Conservation (phyloP, 2,888 invertebrate genomes). For the Copidosoma aretas region DNA sequence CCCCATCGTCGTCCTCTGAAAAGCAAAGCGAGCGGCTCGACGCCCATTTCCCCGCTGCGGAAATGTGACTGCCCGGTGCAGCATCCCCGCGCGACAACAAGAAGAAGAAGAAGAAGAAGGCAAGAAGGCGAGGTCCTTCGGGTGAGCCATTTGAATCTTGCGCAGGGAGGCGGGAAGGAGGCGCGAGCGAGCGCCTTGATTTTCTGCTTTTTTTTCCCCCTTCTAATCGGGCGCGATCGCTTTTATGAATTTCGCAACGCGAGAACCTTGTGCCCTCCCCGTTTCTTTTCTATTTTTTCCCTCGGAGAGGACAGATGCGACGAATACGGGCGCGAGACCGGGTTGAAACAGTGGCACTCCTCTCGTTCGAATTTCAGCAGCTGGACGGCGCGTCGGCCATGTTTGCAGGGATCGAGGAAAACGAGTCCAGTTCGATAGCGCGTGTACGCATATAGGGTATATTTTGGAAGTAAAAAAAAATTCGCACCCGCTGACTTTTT, state of each 20-base stretch:
- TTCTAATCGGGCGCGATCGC: no score
- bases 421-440: no score
- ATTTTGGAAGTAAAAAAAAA: no score
- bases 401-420: no score
- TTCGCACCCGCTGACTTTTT: no score
- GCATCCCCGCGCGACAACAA: constrained; percentile 6
- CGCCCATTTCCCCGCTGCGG: constrained; percentile 28
- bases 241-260: background rate
- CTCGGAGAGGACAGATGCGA: background rate
- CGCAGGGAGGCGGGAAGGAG: background rate
- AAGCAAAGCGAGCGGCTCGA: no score
- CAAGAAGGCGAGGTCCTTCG: constrained; percentile 35
- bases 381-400: no score
- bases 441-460: no score
- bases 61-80: constrained; percentile 1
- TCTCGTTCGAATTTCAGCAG: background rate
- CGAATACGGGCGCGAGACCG: background rate
- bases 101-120: constrained; percentile 5
- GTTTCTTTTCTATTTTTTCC: background rate
- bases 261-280: background rate
- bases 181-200: background rate
- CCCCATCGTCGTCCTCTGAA: no score
- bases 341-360: background rate
- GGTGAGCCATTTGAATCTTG: background rate
- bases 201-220: background rate